These are phyloP conservation scores for Yponomeuta plumbellus DNA, from an alignment of 2,888 invertebrate genomes.

Conservation along the genomic window DNA sequence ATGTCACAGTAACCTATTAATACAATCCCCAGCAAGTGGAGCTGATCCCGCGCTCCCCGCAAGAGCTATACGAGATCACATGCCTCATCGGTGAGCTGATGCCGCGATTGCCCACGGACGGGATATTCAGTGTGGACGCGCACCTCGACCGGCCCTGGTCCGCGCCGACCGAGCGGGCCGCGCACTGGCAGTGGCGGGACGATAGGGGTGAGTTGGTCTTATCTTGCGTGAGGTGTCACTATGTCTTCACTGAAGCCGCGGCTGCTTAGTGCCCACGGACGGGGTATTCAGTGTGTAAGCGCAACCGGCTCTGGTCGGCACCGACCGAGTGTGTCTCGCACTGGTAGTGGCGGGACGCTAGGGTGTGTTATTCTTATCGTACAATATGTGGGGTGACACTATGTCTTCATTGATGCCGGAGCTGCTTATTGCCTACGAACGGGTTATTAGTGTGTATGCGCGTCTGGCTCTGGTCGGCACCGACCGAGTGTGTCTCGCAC, in stretches of 20 bases:
- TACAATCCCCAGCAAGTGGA: conserved; percentile 79
- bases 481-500: too few relatives aligned
- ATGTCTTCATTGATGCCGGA: too few relatives aligned
- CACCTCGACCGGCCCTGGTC: conserved; percentile 86
- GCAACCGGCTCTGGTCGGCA: neutral
- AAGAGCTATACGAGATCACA: conserved; percentile 98
- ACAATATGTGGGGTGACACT: too few relatives aligned
- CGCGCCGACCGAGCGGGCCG: conserved; percentile 88
- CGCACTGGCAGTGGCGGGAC: conserved; percentile 98
- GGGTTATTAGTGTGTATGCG: too few relatives aligned
- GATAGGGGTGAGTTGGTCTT: conserved; percentile 82
- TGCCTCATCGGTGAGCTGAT: conserved; percentile 97
- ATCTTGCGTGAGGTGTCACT: too few relatives aligned
- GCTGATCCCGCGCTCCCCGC: conserved; percentile 92
- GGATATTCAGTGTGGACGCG: conserved; percentile 95
- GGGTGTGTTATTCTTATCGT: too few relatives aligned
- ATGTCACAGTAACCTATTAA: neutral
- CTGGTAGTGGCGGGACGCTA: too few relatives aligned
- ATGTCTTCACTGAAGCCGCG: too few relatives aligned
- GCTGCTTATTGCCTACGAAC: neutral
- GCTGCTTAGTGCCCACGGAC: neutral
- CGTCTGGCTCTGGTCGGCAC: too few relatives aligned
- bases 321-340: neutral
- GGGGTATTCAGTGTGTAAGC: neutral
- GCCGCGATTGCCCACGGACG: conserved; percentile 96